phyloP scores from a whole-genome alignment of 1,140 invertebrate genomes.

The Apis mellifera region Amel_HAv3.1 CM009932.2:2552001-2552500 shows the following conservation, averaged over 20 bases:
- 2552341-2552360: not conserved
- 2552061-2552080: no score
- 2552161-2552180: constrained; percentile 33
- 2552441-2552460: constrained; percentile 51
- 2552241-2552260: constrained; percentile 22
- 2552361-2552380: constrained; percentile 18
- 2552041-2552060: constrained; percentile 54
- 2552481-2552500: not conserved
- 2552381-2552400: constrained; percentile 50
- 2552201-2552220: constrained; percentile 54
- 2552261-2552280: constrained; percentile 43
- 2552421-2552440: constrained; percentile 57
- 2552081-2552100: not conserved
- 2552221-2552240: constrained; percentile 57
- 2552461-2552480: constrained; percentile 44
- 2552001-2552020: constrained; percentile 47
- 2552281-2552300: constrained; percentile 44
- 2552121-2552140: constrained; percentile 1
- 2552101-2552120: not conserved
- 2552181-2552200: constrained; percentile 32
- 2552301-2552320: no score
- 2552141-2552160: constrained; percentile 58
- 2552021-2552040: constrained; percentile 50
- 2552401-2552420: constrained; percentile 51
- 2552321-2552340: not conserved